Conservation (phyloP, 2,888 invertebrate species). For the Cryptocephalus moraei region DNA sequence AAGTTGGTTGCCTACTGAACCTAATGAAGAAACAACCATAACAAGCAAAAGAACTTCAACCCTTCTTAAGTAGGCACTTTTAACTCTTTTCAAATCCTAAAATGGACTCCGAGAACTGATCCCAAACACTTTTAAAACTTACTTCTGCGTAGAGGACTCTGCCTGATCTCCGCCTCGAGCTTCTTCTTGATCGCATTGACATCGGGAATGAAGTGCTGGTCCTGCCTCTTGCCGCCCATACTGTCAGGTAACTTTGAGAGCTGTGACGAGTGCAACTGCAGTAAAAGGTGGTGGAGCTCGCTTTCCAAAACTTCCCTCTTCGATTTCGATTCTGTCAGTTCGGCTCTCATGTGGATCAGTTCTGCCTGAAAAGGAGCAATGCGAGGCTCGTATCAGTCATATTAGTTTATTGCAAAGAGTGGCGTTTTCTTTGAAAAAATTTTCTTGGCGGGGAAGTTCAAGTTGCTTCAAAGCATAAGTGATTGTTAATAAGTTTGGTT, state of each 20-base stretch:
- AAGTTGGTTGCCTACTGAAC: too few relatives aligned
- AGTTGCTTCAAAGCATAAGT: too few relatives aligned
- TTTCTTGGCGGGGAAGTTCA: too few relatives aligned
- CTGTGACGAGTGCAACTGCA: conserved; percentile 51
- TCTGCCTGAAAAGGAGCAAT: conserved; percentile 60
- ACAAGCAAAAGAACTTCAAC: too few relatives aligned
- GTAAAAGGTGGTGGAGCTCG: conserved; percentile 50
- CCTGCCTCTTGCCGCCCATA: conserved; percentile 31
- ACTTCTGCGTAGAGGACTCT: conserved; percentile 34
- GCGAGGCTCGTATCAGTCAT: too few relatives aligned
- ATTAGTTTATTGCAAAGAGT: too few relatives aligned
- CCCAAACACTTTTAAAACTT: conserved; percentile 3
- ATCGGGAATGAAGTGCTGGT: conserved; percentile 34
- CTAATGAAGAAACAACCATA: too few relatives aligned
- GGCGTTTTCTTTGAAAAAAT: too few relatives aligned
- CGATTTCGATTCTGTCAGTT: conserved; percentile 60
- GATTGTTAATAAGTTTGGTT: too few relatives aligned
- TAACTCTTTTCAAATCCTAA: too few relatives aligned
- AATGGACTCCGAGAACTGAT: too few relatives aligned
- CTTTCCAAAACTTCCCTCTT: conserved; percentile 48
- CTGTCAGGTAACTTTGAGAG: conserved; percentile 42
- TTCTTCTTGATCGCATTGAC: conserved; percentile 37
- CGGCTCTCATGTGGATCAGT: conserved; percentile 62
- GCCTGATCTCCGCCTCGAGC: conserved; percentile 36
- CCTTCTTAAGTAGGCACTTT: too few relatives aligned